phyloP scores from a whole-genome alignment of 2,888 invertebrate genomes.

The Chalcosyrphus nemorum region DNA sequence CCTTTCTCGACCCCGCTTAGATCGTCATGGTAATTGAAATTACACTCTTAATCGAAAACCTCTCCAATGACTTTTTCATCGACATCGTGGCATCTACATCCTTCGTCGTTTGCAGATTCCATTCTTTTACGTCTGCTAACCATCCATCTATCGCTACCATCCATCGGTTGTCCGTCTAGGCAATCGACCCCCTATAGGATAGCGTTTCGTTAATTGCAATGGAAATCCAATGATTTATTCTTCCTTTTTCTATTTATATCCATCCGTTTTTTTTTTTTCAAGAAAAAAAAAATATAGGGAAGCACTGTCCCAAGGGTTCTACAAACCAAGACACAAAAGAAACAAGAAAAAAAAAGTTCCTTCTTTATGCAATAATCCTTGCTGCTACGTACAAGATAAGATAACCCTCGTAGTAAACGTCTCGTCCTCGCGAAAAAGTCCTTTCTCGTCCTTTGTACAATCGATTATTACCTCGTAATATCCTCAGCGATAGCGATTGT shows the following conservation, averaged over 20 bases:
- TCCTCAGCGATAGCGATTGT: conserved; percentile 50
- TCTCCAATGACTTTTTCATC: conserved; percentile 68
- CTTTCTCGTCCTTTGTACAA: conserved; percentile 26
- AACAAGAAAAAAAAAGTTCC: neutral
- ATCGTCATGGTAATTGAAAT: conserved; percentile 67
- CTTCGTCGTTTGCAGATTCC: conserved; percentile 34
- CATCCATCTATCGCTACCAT: conserved; percentile 23
- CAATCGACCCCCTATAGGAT: conserved; percentile 62
- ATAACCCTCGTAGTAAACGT: conserved; percentile 43
- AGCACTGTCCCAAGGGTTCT: conserved; percentile 49
- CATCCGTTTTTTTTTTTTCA: conserved; percentile 32
- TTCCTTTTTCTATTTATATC: conserved; percentile 38
- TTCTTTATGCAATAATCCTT: conserved; percentile 41
- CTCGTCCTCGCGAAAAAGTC: conserved; percentile 34
- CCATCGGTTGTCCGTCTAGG: conserved; percentile 36
- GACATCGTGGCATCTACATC: conserved; percentile 42
- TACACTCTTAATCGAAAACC: conserved; percentile 71
- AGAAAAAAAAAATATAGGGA: conserved; percentile 1
- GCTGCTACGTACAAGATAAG: conserved; percentile 45
- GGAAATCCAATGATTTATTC: conserved; percentile 72
- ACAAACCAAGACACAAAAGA: conserved; percentile 32
- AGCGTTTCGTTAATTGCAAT: conserved; percentile 69
- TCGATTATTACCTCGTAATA: conserved; percentile 73
- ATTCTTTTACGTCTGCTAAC: conserved; percentile 20
- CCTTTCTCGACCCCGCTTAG: conserved; percentile 11